Percentiles rank a stretch among this genome's conserved stretches.
Evolutionary conservation across 2,113 vertebrate species (phyloP).

Genomic region (Recurvirostra avosetta): DNA sequence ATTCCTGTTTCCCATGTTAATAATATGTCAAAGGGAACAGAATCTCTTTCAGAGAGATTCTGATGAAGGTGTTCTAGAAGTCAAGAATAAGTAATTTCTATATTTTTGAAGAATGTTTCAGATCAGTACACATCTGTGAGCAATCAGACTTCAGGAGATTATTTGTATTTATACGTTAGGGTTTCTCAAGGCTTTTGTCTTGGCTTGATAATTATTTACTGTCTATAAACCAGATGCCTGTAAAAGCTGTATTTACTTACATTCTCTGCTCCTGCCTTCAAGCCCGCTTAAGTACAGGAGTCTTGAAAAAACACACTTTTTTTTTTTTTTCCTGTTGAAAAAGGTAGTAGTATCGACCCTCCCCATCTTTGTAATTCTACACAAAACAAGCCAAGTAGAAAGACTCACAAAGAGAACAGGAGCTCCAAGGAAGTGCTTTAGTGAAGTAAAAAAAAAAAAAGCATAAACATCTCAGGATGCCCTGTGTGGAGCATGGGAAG

Average conservation of each 20-base stretch:
- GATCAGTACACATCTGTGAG: neutral
- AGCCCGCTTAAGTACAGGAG: neutral
- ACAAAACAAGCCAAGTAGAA: neutral
- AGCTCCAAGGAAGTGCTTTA: neutral
- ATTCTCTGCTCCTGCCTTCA: neutral
- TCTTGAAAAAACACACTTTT: neutral
- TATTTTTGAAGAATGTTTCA: neutral
- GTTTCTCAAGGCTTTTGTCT: neutral
- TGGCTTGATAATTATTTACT: neutral
- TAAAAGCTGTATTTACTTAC: neutral
- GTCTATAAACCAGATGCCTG: neutral
- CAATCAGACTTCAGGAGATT: neutral
- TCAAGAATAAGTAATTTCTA: neutral
- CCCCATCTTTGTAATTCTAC: neutral
- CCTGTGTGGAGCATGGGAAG: neutral
- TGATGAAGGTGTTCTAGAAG: neutral
- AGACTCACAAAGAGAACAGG: neutral
- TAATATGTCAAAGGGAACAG: neutral
- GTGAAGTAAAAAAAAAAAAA: neutral
- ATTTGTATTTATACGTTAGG: neutral
- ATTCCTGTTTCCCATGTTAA: neutral
- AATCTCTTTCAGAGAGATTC: neutral
- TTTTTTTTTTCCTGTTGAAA: neutral
- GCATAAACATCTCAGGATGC: neutral
- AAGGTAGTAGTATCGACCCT: neutral